Evolutionary conservation across 1,140 invertebrate genomes (phyloP).

Genomic region (Catajapyx aquilonaris): DNA sequence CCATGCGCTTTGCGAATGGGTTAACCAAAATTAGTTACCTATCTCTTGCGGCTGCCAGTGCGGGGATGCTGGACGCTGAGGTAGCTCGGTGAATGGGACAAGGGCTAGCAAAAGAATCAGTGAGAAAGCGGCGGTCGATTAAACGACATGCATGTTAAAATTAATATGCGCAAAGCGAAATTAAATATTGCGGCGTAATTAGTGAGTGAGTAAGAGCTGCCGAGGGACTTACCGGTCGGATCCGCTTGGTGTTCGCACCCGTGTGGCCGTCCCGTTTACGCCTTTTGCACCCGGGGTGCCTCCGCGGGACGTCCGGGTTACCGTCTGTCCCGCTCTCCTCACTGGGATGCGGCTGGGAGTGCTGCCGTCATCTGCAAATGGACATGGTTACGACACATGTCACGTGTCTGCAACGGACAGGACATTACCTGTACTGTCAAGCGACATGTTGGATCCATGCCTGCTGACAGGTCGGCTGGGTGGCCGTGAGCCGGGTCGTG

Average conservation of each 20-base stretch:
- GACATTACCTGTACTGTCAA: constrained; percentile 59
- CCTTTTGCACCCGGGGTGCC: constrained; percentile 7
- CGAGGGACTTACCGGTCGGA: constrained; percentile 31
- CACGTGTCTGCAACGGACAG: neutral
- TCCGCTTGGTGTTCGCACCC: constrained; percentile 20
- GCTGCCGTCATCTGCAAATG: constrained; percentile 33
- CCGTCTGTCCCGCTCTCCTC: constrained; percentile 9
- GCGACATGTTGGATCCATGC: constrained; percentile 74
- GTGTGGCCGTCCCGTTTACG: constrained; percentile 10
- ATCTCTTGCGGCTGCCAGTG: constrained; percentile 47
- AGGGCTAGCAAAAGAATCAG: constrained; percentile 20
- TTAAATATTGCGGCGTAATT: constrained; percentile 14
- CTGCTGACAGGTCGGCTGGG: constrained; percentile 76
- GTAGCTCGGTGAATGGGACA: constrained; percentile 52
- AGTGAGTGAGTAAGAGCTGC: constrained; percentile 6
- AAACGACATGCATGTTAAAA: constrained; percentile 7
- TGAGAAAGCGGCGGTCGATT: neutral
- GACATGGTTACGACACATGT: neutral
- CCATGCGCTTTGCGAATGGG: constrained; percentile 6
- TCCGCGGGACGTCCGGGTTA: constrained; percentile 8
- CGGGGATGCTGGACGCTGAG: constrained; percentile 52
- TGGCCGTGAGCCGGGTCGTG: constrained; percentile 54
- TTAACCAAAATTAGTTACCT: constrained; percentile 37
- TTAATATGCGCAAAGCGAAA: constrained; percentile 14
- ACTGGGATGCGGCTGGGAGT: constrained; percentile 17